Base-by-base conservation (phyloP, 2,888 invertebrate genomes). In the Rutpela maculata region DNA sequence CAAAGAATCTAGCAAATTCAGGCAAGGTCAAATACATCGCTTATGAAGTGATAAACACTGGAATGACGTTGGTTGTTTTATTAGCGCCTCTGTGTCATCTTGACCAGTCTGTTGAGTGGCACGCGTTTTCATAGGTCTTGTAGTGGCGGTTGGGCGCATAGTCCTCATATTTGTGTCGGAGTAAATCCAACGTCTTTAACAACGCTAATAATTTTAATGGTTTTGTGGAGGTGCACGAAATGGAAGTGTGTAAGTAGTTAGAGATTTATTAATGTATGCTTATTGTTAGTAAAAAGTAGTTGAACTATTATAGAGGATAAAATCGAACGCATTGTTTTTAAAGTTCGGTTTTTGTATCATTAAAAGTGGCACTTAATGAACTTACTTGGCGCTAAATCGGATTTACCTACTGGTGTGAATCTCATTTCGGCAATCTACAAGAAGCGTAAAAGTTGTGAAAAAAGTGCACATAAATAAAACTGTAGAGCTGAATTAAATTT, bases 61-160 rank as follows among this genome's bases (percentile, higher is more conserved):
- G 50, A n/a, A 50, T 50, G 50, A 50, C 50, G 50, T 50, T 50
- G 12, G 15, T 15, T 15, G 43, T 50, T 50, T 50, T 50, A 50
- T 50, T 50, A 50, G 50, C 50, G 50, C 50, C n/a, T 50, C 50
- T 50, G 50, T 50, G n/a, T 50, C n/a, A 50, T 50, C n/a, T 50
- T 50, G 5, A 50, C n/a, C n/a, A 50, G 15, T 43, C 9, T 50
- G 50, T 50, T 2, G 50, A 50, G 2, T 50, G 1, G 50, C n/a
- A 15, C 4, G 4, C 7, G 15, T 15, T 43, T 9, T 12, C 7
- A 7, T 35, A 0, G 15, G 43, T 12, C 50, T 50, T 50, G n/a
- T n/a, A 50, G n/a, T 50, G 2, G 50, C 4, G 50, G 15, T 50
- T 6, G 43, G 5, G 12, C 43, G 12, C 43, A 15, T 15, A 43